Evolutionary conservation across 1,140 invertebrate genomes (phyloP).

Genomic region (Drosophila lacteicornis): DNA sequence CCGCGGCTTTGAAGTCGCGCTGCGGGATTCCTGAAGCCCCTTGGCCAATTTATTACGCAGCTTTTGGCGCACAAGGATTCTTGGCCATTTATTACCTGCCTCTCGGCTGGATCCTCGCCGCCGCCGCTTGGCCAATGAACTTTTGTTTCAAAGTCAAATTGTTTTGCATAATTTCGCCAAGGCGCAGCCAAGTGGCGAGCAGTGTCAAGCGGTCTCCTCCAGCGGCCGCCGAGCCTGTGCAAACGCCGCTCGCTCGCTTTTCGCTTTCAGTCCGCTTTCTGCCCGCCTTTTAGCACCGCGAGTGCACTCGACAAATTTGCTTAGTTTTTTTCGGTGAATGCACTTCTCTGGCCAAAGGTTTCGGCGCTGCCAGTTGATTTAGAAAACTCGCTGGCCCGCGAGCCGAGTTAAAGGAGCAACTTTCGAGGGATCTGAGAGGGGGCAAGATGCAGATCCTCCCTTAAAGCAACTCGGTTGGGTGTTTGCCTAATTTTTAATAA

Average conservation of each 20-base stretch:
- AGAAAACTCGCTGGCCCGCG: conserved; percentile 41
- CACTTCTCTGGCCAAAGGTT: conserved; percentile 43
- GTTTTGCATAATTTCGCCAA: conserved; percentile 73
- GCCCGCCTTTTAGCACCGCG: conserved; percentile 31
- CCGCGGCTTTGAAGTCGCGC: conserved; percentile 36
- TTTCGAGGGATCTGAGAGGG: conserved; percentile 30
- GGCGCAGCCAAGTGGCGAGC: conserved; percentile 73
- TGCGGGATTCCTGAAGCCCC: conserved; percentile 26
- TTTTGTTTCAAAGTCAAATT: conserved; percentile 80
- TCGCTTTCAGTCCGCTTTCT: conserved; percentile 15
- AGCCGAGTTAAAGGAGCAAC: conserved; percentile 39
- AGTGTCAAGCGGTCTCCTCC: conserved; percentile 66
- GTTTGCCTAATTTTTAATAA: conserved; percentile 77
- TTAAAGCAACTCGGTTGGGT: conserved; percentile 14
- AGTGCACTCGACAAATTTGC: conserved; percentile 79
- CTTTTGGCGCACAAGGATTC: conserved; percentile 59
- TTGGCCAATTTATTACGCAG: conserved; percentile 73
- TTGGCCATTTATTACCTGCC: conserved; percentile 48
- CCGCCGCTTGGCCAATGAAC: conserved; percentile 37
- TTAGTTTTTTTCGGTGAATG: conserved; percentile 71
- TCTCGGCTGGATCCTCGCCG: neutral
- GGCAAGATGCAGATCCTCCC: conserved; percentile 25
- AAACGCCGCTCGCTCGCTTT: conserved; percentile 45
- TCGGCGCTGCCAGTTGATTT: conserved; percentile 61
- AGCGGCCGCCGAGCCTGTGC: conserved; percentile 34